These are phyloP conservation scores for Tautogolabrus adspersus DNA, from an alignment of 2,113 vertebrate species.

Conservation along the genomic window DNA sequence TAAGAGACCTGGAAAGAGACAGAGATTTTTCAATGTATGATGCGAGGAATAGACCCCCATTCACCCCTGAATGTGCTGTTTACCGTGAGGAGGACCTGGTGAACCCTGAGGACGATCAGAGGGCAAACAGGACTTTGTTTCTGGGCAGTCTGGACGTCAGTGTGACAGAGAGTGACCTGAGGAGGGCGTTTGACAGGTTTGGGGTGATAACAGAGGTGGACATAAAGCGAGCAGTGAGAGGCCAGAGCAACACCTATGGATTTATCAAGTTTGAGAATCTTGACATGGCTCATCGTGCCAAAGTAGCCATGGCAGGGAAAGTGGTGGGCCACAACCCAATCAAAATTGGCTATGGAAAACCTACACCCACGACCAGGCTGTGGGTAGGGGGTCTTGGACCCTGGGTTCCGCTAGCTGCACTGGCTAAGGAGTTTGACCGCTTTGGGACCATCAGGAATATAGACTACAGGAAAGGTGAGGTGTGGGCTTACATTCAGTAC, in stretches of 20 bases:
- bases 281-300: slow-evolving; percentile 98
- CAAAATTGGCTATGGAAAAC: slow-evolving; percentile 98
- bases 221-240: slow-evolving; percentile 91
- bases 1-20: slow-evolving; percentile 90
- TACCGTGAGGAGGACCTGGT: slow-evolving; percentile 91
- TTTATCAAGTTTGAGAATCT: slow-evolving; percentile 98
- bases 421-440: slow-evolving; percentile 97
- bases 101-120: slow-evolving; percentile 92
- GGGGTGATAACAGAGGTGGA: slow-evolving; percentile 97
- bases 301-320: slow-evolving; percentile 96
- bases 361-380: slow-evolving; percentile 94
- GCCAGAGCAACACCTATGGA: slow-evolving; percentile 94
- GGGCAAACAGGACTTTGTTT: slow-evolving; percentile 96
- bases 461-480: slow-evolving; percentile 97
- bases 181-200: slow-evolving; percentile 94
- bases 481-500: slow-evolving; percentile 98
- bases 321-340: slow-evolving; percentile 93
- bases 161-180: slow-evolving; percentile 92
- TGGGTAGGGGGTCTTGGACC: slow-evolving; percentile 97
- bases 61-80: slow-evolving; percentile 87
- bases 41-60: slow-evolving; percentile 87
- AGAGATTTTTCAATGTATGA: slow-evolving; percentile 90
- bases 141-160: slow-evolving; percentile 94
- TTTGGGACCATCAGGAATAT: slow-evolving; percentile 98
- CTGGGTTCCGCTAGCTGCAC: slow-evolving; percentile 93